Evolutionary conservation across 1,140 invertebrate genomes (phyloP), one percentile per base, ranked within the genome.

Genomic region (Bicyclus anynana): DNA sequence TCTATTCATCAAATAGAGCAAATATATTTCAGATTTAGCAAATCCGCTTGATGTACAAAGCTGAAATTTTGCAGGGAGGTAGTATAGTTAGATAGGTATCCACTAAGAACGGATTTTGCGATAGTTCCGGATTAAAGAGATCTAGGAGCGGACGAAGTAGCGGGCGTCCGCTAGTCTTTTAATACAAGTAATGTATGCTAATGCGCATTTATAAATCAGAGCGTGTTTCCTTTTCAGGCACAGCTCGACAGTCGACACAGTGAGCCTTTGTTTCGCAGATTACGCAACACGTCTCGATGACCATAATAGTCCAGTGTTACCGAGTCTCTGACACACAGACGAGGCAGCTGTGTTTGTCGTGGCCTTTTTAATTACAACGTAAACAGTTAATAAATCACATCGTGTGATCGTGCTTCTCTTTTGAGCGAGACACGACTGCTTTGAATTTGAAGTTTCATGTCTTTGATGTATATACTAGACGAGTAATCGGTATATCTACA

Each of bases 241-340:
- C 49, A 62, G 35, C 33, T 5, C 20, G 26, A 20, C 51, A n/a
- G n/a, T n/a, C n/a, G n/a, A 65, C 51, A 67, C 38, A 37, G 52
- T n/a, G 7, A 49, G 52, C 26, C 58, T 67, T 70, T 70, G 68
- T 70, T 67, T 59, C 44, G 53, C 14, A 35, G 38, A 53, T 67
- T 71, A 42, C 59, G 65, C 49, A 65, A 67, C 52, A 47, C 29
- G 29, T 33, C 55, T 64, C 62, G 58, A 63, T 70, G 59, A 53
- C 58, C 59, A 65, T 64, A 62, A 64, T 59, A 59, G 50, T 59
- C n/a, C 53, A 14, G 49, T 52, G 49, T 56, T 53, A 48, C 49
- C 38, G 7, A 14, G 50, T 27, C 27, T 20, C 20, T 49, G 38
- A 48, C 42, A 38, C 33, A 59, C 42, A 38, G 21, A 59, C 27